Evolutionary conservation across 1,140 invertebrate species (phyloP).

Genomic region (Megathymus violae): DNA sequence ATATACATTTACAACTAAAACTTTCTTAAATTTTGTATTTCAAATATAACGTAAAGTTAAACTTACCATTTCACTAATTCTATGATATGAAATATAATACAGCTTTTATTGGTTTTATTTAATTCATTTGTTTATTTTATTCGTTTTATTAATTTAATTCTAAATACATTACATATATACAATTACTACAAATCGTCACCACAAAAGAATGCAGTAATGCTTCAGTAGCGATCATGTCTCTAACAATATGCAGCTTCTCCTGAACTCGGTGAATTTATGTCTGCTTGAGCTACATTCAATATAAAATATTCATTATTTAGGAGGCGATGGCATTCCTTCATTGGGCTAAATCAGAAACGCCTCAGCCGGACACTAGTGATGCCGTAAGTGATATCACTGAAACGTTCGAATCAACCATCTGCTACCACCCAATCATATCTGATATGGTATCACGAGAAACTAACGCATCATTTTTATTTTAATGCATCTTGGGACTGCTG

Average conservation of each 20-base stretch:
- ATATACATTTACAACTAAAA: too few species aligned
- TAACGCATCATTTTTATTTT: slow-evolving; percentile 78
- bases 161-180: too few species aligned
- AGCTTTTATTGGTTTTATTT: too few species aligned
- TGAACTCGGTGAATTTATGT: slow-evolving; percentile 41
- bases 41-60: too few species aligned
- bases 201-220: slow-evolving; percentile 21
- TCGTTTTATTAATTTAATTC: too few species aligned
- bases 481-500: slow-evolving; percentile 76
- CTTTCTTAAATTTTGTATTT: too few species aligned
- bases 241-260: slow-evolving; percentile 48
- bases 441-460: slow-evolving; percentile 74
- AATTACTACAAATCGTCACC: slow-evolving; percentile 4
- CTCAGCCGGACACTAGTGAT: slow-evolving; percentile 74
- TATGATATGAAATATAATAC: too few species aligned
- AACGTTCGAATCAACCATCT: slow-evolving; percentile 59
- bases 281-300: slow-evolving; percentile 66
- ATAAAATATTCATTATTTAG: slow-evolving; percentile 67
- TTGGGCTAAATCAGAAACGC: slow-evolving; percentile 71
- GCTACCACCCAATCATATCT: slow-evolving; percentile 67
- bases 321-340: slow-evolving; percentile 80
- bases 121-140: too few species aligned
- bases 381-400: slow-evolving; percentile 81
- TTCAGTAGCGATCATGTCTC: slow-evolving; percentile 41
- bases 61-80: too few species aligned